Percentiles rank a stretch among this genome's conserved stretches.
Conservation (phyloP, 2,797 vertebrate species). For the Sebastes miniatus region DNA sequence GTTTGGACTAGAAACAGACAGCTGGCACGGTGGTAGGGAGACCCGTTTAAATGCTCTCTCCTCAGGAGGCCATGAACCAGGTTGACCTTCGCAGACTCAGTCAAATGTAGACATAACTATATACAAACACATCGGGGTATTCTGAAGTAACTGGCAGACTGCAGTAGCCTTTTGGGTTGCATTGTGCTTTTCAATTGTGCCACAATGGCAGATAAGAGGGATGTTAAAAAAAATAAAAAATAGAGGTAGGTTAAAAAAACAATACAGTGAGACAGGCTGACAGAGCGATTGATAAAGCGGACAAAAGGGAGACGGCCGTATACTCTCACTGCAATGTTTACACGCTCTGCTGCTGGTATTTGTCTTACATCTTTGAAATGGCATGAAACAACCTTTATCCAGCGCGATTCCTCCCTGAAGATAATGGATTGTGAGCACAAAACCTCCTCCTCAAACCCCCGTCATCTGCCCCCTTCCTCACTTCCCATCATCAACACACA, state of each 20-base stretch:
- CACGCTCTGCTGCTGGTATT: slow-evolving; percentile 70
- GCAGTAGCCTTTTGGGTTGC: slow-evolving; percentile 1
- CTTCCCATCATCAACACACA: slow-evolving; percentile 48
- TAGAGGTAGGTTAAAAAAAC: slow-evolving; percentile 25
- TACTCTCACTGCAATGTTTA: slow-evolving; percentile 62
- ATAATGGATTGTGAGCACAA: slow-evolving; percentile 76
- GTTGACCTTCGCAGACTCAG: slow-evolving; percentile 42
- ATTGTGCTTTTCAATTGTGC: neutral
- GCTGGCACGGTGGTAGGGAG: slow-evolving; percentile 42
- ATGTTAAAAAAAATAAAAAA: slow-evolving; percentile 9
- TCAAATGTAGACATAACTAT: slow-evolving; percentile 26
- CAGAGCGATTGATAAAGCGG: slow-evolving; percentile 55
- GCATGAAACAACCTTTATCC: slow-evolving; percentile 76
- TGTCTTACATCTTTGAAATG: slow-evolving; percentile 74
- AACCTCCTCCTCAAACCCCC: slow-evolving; percentile 57
- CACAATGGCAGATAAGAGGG: neutral
- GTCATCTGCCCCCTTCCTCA: slow-evolving; percentile 48
- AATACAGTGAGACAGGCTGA: slow-evolving; percentile 30
- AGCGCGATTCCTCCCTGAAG: slow-evolving; percentile 57
- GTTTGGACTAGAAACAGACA: slow-evolving; percentile 66
- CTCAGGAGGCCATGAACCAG: slow-evolving; percentile 31
- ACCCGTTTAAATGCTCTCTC: slow-evolving; percentile 38
- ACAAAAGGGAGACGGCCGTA: slow-evolving; percentile 55
- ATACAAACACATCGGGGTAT: neutral
- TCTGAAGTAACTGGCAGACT: neutral